Evolutionary conservation across 2,113 vertebrate genomes (phyloP).

Genomic region (Vidua chalybeata): DNA sequence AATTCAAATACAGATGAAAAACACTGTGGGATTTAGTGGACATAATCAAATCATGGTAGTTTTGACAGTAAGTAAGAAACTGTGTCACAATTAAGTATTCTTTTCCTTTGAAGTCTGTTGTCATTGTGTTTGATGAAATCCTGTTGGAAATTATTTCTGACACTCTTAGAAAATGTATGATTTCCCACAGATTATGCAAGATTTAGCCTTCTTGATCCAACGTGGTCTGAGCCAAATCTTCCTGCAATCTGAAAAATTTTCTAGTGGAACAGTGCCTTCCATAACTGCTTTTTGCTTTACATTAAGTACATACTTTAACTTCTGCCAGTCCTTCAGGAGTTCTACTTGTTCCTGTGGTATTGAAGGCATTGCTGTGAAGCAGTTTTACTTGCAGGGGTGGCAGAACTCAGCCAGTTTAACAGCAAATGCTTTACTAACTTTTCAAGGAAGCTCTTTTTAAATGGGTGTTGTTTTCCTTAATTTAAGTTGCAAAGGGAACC

Average conservation of each 20-base stretch:
- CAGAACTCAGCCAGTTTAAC: neutral
- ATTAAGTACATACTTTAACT: accelerated
- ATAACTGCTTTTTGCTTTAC: neutral
- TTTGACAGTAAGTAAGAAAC: neutral
- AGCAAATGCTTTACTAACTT: neutral
- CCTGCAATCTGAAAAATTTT: neutral
- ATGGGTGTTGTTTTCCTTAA: neutral
- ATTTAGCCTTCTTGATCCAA: neutral
- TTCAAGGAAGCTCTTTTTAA: neutral
- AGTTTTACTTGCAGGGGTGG: neutral
- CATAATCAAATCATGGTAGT: neutral
- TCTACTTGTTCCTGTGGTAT: accelerated
- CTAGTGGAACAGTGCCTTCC: neutral
- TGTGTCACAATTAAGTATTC: neutral
- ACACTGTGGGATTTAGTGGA: neutral
- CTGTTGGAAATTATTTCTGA: neutral
- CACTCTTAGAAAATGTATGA: neutral
- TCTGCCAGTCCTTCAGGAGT: neutral
- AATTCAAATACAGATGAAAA: neutral
- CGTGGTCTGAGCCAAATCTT: neutral
- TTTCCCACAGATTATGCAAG: neutral
- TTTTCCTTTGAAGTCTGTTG: neutral
- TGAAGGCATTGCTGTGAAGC: neutral
- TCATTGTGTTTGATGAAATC: neutral
- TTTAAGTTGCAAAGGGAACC: neutral